phyloP scores from a whole-genome alignment of 2,113 vertebrate genomes.

The Eupsittula cactorum region DNA sequence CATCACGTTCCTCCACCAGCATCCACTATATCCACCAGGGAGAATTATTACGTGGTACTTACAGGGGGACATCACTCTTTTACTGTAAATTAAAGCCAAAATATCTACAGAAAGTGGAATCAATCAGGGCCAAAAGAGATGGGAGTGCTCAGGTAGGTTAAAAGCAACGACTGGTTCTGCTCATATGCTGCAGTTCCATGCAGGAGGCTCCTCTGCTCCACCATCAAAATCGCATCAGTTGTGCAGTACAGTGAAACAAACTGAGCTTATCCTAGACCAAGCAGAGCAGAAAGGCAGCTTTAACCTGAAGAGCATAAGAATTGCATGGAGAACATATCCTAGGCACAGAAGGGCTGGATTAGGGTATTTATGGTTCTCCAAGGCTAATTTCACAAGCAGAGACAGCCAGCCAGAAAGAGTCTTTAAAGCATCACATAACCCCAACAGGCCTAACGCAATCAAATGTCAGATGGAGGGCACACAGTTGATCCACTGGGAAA shows the following conservation, averaged over 20 bases:
- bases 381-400: background rate
- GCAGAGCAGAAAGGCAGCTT: background rate
- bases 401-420: background rate
- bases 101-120: background rate
- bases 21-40: background rate
- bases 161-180: background rate
- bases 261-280: background rate
- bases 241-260: fast-evolving
- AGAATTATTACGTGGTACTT: background rate
- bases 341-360: constrained; percentile 1
- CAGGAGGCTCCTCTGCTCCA: background rate
- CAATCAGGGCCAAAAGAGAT: background rate
- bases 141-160: background rate
- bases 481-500: background rate
- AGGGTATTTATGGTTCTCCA: background rate
- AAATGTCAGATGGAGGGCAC: background rate
- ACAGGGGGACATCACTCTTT: background rate
- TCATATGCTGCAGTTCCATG: background rate
- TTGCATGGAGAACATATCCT: background rate
- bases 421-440: background rate
- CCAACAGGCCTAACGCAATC: constrained; percentile 1
- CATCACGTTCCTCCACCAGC: background rate
- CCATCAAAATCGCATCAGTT: background rate
- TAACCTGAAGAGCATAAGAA: background rate
- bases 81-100: background rate